Evolutionary conservation across 2,888 invertebrate genomes (phyloP).

Genomic region (Ischnus inquisitorius): DNA sequence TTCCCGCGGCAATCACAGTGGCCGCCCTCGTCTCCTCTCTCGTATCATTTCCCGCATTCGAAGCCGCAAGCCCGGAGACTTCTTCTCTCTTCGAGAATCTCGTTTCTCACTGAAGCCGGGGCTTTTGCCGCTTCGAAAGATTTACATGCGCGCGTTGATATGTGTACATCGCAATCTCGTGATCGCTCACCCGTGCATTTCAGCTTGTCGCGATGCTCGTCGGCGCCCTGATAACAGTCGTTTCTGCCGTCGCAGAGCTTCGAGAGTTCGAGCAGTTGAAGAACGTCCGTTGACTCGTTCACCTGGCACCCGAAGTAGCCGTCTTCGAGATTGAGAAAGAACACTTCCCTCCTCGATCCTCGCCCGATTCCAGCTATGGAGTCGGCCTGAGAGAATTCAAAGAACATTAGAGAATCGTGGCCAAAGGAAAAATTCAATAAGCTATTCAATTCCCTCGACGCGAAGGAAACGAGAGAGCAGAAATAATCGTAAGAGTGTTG

Average conservation of each 20-base stretch:
- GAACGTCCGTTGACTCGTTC: slow-evolving; percentile 97
- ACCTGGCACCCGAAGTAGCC: slow-evolving; percentile 99
- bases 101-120: not conserved
- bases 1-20: slow-evolving; percentile 70
- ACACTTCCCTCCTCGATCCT: slow-evolving; percentile 96
- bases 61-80: not conserved
- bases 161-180: not conserved
- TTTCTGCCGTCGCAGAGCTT: slow-evolving; percentile 96
- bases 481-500: not conserved
- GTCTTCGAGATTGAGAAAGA: slow-evolving; percentile 98
- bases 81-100: slow-evolving; percentile 18
- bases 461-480: not conserved
- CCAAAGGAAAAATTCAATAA: not conserved
- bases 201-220: slow-evolving; percentile 95
- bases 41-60: slow-evolving; percentile 39
- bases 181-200: slow-evolving; percentile 94
- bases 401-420: not conserved
- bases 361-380: slow-evolving; percentile 92
- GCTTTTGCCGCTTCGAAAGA: not conserved
- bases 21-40: slow-evolving; percentile 54
- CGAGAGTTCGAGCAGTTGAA: slow-evolving; percentile 97
- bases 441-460: not conserved
- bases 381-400: slow-evolving; percentile 87
- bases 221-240: slow-evolving; percentile 96
- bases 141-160: slow-evolving; percentile 1